Conservation (phyloP, 2,113 vertebrate species). For the Misgurnus anguillicaudatus region DNA sequence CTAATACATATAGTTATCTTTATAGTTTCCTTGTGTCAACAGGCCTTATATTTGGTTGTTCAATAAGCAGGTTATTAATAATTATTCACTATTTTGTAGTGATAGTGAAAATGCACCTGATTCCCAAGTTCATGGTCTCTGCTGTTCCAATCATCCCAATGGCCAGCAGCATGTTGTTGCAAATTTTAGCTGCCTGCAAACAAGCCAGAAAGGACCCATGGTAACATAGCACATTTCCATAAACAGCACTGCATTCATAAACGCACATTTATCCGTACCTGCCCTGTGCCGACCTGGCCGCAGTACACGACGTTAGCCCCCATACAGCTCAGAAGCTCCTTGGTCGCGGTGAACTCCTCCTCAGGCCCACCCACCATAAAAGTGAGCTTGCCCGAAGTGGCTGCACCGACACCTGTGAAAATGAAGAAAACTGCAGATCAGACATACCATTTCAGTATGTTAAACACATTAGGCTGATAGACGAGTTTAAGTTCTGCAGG, state of each 20-base stretch:
- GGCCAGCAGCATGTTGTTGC: slow-evolving; percentile 98
- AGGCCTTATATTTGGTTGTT: no score
- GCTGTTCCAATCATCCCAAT: slow-evolving; percentile 98
- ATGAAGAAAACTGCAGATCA: background rate
- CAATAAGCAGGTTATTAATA: no score
- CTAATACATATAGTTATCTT: no score
- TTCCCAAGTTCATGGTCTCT: slow-evolving; percentile 97
- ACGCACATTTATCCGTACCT: slow-evolving; percentile 73
- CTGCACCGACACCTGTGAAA: slow-evolving; percentile 90
- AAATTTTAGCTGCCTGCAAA: slow-evolving; percentile 94
- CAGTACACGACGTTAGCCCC: slow-evolving; percentile 94
- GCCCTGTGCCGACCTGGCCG: slow-evolving; percentile 92
- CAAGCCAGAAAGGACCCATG: background rate
- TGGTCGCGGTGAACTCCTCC: slow-evolving; percentile 91
- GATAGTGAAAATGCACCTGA: slow-evolving; percentile 80
- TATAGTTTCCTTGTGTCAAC: no score
- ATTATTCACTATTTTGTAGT: background rate
- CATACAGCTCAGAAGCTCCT: slow-evolving; percentile 94
- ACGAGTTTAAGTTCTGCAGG: background rate
- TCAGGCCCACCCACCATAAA: slow-evolving; percentile 98
- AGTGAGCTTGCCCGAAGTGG: slow-evolving; percentile 92
- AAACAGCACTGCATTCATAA: background rate
- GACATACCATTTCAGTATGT: background rate
- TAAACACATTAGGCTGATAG: background rate
- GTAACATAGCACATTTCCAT: background rate